A percentile compares a stretch with the other conserved stretches of the same genome.
Conservation (phyloP, 2,113 vertebrate genomes). For the Dolichotis patagonum region DNA sequence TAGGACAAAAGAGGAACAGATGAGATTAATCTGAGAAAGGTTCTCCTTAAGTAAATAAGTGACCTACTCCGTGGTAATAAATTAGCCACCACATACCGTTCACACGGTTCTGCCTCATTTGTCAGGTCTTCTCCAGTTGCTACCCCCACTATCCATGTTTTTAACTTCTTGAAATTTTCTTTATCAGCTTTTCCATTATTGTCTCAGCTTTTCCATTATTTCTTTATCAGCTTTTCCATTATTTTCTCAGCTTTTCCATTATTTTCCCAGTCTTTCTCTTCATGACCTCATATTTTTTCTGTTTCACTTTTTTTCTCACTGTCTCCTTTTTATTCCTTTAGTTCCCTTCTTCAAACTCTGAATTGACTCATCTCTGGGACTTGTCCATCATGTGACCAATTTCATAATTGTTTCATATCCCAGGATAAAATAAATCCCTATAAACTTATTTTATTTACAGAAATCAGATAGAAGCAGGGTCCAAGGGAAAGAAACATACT, state of each 20-base stretch:
- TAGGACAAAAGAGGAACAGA: neutral
- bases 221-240: neutral
- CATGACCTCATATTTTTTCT: neutral
- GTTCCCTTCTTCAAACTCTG: neutral
- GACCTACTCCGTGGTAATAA: accelerated
- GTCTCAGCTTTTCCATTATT: no score
- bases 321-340: neutral
- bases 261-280: neutral
- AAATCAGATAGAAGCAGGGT: neutral
- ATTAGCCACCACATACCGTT: neutral
- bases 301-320: neutral
- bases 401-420: neutral
- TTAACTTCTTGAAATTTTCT: neutral
- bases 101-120: neutral
- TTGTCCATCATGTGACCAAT: neutral
- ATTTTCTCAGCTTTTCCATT: no score
- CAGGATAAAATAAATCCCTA: neutral
- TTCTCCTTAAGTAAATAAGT: neutral
- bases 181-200: neutral
- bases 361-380: neutral
- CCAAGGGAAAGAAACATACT: neutral
- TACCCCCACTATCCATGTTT: neutral
- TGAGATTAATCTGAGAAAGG: neutral
- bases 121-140: neutral
- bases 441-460: neutral